phyloP scores from a whole-genome alignment of 2,113 vertebrate genomes.

The Cochlearius cochlearius region DNA sequence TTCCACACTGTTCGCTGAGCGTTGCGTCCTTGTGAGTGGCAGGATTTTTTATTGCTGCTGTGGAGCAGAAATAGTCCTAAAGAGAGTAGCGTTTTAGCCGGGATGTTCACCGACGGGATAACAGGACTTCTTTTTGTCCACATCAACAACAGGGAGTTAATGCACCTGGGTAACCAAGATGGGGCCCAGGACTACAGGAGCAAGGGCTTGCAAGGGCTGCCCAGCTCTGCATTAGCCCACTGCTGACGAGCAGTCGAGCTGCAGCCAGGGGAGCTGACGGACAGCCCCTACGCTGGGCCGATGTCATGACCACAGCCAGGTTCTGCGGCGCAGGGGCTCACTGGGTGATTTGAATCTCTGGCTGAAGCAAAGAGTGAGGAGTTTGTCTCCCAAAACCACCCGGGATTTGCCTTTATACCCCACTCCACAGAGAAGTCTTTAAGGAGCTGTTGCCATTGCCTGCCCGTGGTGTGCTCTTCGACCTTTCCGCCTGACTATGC shows the following conservation, averaged over 20 bases:
- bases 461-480: background rate
- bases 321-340: background rate
- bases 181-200: background rate
- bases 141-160: background rate
- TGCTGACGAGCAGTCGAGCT: background rate
- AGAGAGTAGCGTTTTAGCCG: background rate
- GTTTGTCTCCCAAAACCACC: background rate
- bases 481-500: background rate
- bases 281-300: rapidly evolving
- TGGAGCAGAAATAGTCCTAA: background rate
- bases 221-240: background rate
- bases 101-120: background rate
- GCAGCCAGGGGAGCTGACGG: background rate
- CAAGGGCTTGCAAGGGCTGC: background rate
- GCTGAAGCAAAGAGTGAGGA: background rate
- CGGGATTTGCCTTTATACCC: background rate
- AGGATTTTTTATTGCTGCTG: background rate
- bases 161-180: background rate
- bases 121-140: background rate
- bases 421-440: background rate
- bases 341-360: background rate
- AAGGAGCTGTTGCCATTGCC: background rate
- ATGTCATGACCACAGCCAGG: background rate
- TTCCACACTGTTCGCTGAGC: background rate
- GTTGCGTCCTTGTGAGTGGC: background rate